Base-by-base conservation (phyloP, 2,888 invertebrate species). In the Heliconius charithonia region DNA sequence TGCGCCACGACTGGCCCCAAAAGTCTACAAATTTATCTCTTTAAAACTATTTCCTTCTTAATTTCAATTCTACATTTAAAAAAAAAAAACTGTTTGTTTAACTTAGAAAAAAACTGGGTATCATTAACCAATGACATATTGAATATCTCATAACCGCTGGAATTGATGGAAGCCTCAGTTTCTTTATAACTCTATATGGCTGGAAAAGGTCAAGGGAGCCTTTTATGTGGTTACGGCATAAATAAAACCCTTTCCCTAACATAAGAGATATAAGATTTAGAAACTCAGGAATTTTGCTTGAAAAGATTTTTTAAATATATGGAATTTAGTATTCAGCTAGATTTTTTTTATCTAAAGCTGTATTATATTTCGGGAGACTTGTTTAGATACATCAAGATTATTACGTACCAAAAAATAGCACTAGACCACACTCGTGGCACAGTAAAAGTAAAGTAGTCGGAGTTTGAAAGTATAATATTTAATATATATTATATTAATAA, bases 41-140 rank as follows among this genome's bases (percentile, higher is more conserved):
- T 45, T 45, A 37, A 37, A 37, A 37, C 37, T 10, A 37, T 37
- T 45, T 45, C 16, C 19, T 51, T 6, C 19, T 51, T 51, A 51
- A 19, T 51, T 51, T 51, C 6, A 6, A 19, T 19, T 3, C 56
- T 56, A 22, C 22, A 56, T 56, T 10, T n/a, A n/a, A n/a, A n/a
- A n/a, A n/a, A n/a, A n/a, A n/a, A n/a, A n/a, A n/a, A n/a, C n/a
- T n/a, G n/a, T n/a, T n/a, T n/a, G 32, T 22, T 59, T n/a, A 32
- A 25, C 16, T 37, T 37, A 72, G 37, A 37, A 72, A 32, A 59
- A 16, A 75, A 67, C 74, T 79, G 29, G 37, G 62, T 80, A 76
- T 79, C 77, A 81, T 82, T 82, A 81, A 67, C 77, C 59, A 76
- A 80, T 76, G 67, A 75, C 74, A 76, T 82, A 83, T 83, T 81